Evolutionary conservation across 1,140 invertebrate genomes (phyloP), one percentile per base, ranked within the genome.

Genomic region (Aphaenogaster floridana): DNA sequence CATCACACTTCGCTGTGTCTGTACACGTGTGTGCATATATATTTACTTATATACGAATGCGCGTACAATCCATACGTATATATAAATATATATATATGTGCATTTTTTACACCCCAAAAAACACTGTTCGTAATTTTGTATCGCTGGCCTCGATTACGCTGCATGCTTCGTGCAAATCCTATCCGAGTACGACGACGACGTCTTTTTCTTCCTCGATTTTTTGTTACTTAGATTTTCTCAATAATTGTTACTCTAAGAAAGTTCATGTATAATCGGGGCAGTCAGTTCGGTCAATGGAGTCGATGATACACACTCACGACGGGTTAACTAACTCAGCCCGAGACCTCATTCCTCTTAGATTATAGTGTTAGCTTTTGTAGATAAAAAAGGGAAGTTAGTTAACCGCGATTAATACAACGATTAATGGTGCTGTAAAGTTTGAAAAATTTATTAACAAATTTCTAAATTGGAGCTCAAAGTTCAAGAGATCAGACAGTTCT

Each of bases 161-260:
- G 95, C 94, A 95, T 95, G 94, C 91, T 93, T 88, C 89, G 92
- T 94, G 88, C 28, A 57, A 88, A 59, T 91, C 88, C 87, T 92
- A 93, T 89, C 93, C 94, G 94, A 94, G 94, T 94, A 94, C 92
- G 94, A 92, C 91, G 93, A 94, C 92, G 87, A 77, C 3, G 34
- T 69, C 7, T 74, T 42, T 74, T 48, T 80, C n/a, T 17, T 57
- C 9, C 17, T 39, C 17, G 39, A 28, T 34, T 59, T 59, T 72
- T 80, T 28, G 6, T 13, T 21, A 13, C 11, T 48, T 48, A 34
- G 21, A 69, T 21, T 50, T 17, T 74, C 11, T 74, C 17, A 34
- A 69, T 50, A 36, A 36, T 50, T 79, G 6, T 48, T 15, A 45
- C 13, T 6, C 21, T 50, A 9, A 21, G 8, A 28, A 69, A 69